Evolutionary conservation across 2,888 invertebrate genomes (phyloP), one percentile per base, ranked within the genome.

Genomic region (Brachypterus glaber): DNA sequence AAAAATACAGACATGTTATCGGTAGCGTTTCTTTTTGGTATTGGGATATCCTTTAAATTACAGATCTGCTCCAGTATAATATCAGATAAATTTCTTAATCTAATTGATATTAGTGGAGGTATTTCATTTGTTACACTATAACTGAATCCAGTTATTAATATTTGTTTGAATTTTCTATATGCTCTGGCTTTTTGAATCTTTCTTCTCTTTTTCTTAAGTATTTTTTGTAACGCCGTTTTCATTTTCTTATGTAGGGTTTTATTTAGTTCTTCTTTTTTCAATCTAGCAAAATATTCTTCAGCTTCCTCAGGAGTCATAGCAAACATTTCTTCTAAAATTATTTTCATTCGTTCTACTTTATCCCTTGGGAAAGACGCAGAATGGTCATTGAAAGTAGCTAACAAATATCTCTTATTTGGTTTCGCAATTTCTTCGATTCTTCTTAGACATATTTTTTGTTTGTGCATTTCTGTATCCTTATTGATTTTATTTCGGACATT

Each of bases 11-110:
- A 44, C 4, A 47, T 30, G 31, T 47, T 45, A 37, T 49, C 37
- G 2, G 35, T 17, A 27, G 32, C 35, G 9, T 17, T 11, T 17
- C 47, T 32, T 16, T 37, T 29, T 87, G 93, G 73, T 84, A 93
- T 67, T 80, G 82, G 71, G 90, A 96, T 61, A 89, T 92, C 88
- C 88, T 91, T 58, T 50, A 74, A 65, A 47, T 71, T 69, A 34
- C 72, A 70, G 4, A 74, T 66, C 43, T 70, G 60, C 47, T 71
- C 70, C 47, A 74, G 51, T 7, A 74, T 69, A 4, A 71, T 69
- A 45, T 74, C 72, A 2, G 74, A 71, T 30, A 73, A 69, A 45
- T 70, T 69, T 34, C 72, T 59, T 44, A 74, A 45, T 42, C 73
- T 59, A 29, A 72, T 71, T 1, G 73, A 70, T 3, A 73, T 68